These are phyloP conservation scores for Dasyornis broadbenti DNA, from an alignment of 2,113 vertebrate genomes.

Conservation along the genomic window DNA sequence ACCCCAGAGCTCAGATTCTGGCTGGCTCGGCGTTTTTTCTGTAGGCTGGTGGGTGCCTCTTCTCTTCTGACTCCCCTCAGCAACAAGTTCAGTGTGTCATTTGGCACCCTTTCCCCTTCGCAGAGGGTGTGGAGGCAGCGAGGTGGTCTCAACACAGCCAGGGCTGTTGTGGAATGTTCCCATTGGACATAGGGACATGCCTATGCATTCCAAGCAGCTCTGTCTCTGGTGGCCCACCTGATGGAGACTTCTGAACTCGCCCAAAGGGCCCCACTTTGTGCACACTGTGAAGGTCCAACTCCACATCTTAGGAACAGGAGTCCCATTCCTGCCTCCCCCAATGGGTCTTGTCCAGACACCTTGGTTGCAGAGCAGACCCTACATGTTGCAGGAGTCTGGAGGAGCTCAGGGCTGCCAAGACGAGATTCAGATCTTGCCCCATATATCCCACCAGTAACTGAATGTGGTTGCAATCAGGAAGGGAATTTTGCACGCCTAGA, in stretches of 20 bases:
- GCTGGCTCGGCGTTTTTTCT: not conserved
- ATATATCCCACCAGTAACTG: not conserved
- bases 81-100: not conserved
- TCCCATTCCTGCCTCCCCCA: accelerated
- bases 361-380: not conserved
- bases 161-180: not conserved
- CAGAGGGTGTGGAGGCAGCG: accelerated
- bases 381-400: not conserved
- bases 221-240: not conserved
- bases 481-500: conserved; percentile 29
- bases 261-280: accelerated
- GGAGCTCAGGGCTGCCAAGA: not conserved
- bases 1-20: not conserved
- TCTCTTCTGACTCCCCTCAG: not conserved
- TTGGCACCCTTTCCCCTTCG: not conserved
- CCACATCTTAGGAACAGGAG: not conserved
- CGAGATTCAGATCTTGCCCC: not conserved
- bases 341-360: accelerated
- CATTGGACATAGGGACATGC: not conserved
- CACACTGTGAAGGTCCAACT: accelerated
- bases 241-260: not conserved
- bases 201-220: not conserved
- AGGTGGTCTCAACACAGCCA: not conserved
- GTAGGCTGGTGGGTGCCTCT: not conserved
- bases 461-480: not conserved